Base-by-base conservation (phyloP, 2,113 vertebrate species). In the Antechinus flavipes region DNA sequence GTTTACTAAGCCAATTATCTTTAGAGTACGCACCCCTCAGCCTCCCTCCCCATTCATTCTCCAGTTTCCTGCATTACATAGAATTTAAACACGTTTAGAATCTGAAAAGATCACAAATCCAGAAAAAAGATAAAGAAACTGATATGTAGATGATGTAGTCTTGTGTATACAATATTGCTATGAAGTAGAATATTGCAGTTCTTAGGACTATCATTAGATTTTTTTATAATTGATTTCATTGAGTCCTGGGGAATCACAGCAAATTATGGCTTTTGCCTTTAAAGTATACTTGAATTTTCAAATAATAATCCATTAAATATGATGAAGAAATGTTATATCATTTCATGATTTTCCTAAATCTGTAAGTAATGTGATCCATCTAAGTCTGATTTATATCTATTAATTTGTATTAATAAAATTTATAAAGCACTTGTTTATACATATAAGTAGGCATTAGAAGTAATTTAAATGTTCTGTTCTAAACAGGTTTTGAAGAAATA, bases 191-290 rank as follows among this genome's bases (percentile, higher is more conserved):
- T 19, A 54, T 4, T n/a, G 19, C 35, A 76, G 4, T 47, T 12
- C 9, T 54, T 47, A 35, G 55, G n/a, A 46, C 35, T 27, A 49
- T 14, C 8, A 12, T 42, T 24, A 92, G 42, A 89, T 89, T 46
- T 76, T 91, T n/a, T 25, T 47, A 90, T n/a, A 61, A 52, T 30
- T 19, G 2, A 91, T 49, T 47, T 54, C 94, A 23, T 3, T 6
- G 10, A 25, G 4, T 90, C 25, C 47, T 94, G 16, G 9, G 25
- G 27, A 11, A 68, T 0, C 46, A 91, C 58, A 16, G 84, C 30
- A 35, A 92, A 61, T 93, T 89, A 84, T 92, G 93, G 26, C 10
- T 49, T 92, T 93, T 76, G 91, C 94, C 11, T 54, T 22, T 93
- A 46, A 2, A 19, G 19, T 54, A 42, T 23, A 50, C 56, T 91